Conservation (phyloP, 2,113 vertebrate genomes). For the Acanthisitta chloris region DNA sequence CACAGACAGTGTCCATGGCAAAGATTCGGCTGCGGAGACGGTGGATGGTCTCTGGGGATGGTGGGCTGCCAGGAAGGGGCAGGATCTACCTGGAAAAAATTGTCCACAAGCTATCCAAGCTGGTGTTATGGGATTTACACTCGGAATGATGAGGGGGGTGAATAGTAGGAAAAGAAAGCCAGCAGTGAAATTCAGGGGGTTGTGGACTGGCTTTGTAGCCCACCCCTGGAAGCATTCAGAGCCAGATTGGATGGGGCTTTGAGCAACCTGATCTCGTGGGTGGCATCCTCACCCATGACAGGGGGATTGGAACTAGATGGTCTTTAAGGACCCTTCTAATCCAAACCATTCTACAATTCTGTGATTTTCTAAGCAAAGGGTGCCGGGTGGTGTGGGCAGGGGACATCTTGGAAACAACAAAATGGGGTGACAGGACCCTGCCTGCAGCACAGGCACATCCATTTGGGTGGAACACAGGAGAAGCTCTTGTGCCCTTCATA, state of each 20-base stretch:
- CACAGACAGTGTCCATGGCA: accelerated
- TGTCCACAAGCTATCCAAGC: background rate
- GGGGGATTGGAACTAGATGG: background rate
- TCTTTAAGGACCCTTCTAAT: background rate
- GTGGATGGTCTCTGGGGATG: background rate
- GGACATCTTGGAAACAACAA: background rate
- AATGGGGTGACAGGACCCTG: background rate
- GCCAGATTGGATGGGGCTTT: background rate
- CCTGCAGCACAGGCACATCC: background rate
- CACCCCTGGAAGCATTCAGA: background rate
- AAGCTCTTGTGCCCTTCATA: accelerated
- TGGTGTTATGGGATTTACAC: no score
- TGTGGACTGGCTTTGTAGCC: background rate
- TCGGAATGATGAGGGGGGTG: background rate
- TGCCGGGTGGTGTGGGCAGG: accelerated
- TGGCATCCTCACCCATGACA: background rate
- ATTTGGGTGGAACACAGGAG: accelerated
- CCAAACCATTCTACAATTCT: background rate
- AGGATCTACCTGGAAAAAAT: background rate
- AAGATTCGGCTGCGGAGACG: accelerated
- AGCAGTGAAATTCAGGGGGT: background rate
- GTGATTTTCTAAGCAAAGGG: background rate
- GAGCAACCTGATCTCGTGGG: background rate
- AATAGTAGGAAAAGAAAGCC: background rate
- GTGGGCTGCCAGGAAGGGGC: background rate